A percentile compares a stretch with the other conserved stretches of the same genome.
Conservation (phyloP, 2,113 vertebrate genomes). For the Kryptolebias marmoratus region DNA sequence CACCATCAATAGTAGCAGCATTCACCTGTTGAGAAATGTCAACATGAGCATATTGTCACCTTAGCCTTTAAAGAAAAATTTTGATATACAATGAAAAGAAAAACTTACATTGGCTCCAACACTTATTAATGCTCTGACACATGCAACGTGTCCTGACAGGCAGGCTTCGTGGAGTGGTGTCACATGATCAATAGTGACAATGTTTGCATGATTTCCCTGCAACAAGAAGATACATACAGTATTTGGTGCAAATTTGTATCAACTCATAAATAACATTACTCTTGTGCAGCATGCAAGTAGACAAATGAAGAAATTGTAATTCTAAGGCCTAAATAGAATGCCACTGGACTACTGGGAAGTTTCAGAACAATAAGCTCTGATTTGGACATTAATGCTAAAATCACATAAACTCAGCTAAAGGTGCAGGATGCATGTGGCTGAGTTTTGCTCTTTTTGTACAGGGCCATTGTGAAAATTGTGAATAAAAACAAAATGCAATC, state of each 20-base stretch:
- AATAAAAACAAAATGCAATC: too few species aligned
- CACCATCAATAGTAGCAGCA: slow-evolving; percentile 90
- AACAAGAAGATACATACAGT: slow-evolving; percentile 14
- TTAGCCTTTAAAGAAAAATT: background rate
- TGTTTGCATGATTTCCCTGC: slow-evolving; percentile 92
- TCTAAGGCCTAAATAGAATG: background rate
- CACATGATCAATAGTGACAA: slow-evolving; percentile 92
- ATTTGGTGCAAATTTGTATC: background rate
- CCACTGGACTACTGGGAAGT: too few species aligned
- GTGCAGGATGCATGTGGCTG: too few species aligned
- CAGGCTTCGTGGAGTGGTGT: slow-evolving; percentile 96
- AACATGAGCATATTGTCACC: background rate
- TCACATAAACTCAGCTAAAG: too few species aligned
- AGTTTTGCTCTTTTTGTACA: too few species aligned
- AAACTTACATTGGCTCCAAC: slow-evolving; percentile 91
- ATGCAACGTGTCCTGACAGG: slow-evolving; percentile 91
- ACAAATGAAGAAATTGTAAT: background rate
- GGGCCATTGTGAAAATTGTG: too few species aligned
- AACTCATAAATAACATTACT: background rate
- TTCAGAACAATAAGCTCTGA: too few species aligned
- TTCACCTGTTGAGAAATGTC: slow-evolving; percentile 83
- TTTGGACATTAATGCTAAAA: too few species aligned
- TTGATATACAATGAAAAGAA: background rate
- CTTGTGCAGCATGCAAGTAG: background rate
- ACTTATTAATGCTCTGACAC: slow-evolving; percentile 89